These are phyloP conservation scores for Yponomeuta cagnagella DNA, from an alignment of 2,888 invertebrate genomes.

Conservation along the genomic window DNA sequence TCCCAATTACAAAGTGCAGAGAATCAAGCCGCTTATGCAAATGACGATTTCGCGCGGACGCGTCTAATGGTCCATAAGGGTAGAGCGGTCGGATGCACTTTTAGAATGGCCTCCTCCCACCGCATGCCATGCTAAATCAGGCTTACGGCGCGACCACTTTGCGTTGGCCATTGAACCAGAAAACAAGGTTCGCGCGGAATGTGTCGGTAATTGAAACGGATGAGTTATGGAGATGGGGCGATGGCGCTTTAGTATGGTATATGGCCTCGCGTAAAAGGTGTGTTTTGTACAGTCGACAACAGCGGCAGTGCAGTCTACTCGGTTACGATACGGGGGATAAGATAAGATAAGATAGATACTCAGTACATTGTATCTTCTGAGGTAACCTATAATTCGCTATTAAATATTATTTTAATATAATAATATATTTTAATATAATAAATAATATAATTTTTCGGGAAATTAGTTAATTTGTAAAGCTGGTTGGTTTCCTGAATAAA, in stretches of 20 bases:
- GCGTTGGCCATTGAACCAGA: conserved; percentile 9
- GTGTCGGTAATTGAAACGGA: conserved; percentile 1
- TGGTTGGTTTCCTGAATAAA: no score
- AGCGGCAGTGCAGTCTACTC: background rate
- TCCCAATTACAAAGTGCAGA: conserved; percentile 72
- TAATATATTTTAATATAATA: no score
- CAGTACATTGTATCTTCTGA: no score
- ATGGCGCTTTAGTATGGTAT: background rate
- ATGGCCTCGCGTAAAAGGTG: background rate
- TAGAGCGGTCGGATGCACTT: conserved; percentile 53
- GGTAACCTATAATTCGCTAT: no score
- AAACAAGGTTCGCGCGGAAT: conserved; percentile 6
- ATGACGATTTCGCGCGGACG: conserved; percentile 71
- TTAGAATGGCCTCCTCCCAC: conserved; percentile 33
- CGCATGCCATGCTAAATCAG: conserved; percentile 15
- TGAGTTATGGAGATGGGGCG: background rate
- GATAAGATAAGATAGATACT: no score
- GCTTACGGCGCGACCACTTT: conserved; percentile 15
- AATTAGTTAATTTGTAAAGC: no score
- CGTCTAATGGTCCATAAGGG: conserved; percentile 67
- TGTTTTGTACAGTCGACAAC: background rate
- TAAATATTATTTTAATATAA: no score
- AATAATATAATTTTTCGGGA: no score
- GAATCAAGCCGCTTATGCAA: conserved; percentile 74
- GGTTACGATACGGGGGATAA: no score